Conservation (phyloP, 1,140 invertebrate species). For the Amphibalanus amphitrite region DNA sequence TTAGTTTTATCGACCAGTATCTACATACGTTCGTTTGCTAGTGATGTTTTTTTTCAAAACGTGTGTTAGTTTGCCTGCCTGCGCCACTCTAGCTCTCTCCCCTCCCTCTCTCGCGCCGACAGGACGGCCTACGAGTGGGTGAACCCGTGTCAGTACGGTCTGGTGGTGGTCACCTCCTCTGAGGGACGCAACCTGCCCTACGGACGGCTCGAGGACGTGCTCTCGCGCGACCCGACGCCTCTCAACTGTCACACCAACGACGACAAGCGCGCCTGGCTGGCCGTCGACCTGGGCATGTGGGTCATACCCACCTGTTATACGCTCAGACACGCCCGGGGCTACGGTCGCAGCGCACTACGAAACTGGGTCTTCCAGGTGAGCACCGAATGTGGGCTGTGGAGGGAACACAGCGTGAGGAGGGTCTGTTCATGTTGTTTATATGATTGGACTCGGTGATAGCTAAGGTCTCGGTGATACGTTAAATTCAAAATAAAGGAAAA, state of each 20-base stretch:
- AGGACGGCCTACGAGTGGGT: constrained; percentile 79
- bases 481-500: too few relatives aligned
- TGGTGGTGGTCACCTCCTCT: constrained; percentile 83
- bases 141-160: constrained; percentile 85
- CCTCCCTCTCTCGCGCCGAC: not conserved
- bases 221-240: constrained; percentile 74
- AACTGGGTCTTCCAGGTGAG: constrained; percentile 83
- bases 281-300: constrained; percentile 84
- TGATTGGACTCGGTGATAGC: too few relatives aligned
- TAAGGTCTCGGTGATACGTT: too few relatives aligned
- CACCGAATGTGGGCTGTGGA: too few relatives aligned
- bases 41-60: too few relatives aligned
- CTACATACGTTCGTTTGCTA: too few relatives aligned
- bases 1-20: too few relatives aligned
- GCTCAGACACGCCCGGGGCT: constrained; percentile 68
- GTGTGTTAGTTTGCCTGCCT: too few relatives aligned
- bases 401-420: too few relatives aligned
- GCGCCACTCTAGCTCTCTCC: too few relatives aligned
- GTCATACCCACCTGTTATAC: constrained; percentile 80
- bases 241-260: constrained; percentile 97
- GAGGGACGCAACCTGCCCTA: constrained; percentile 89
- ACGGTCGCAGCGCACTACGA: constrained; percentile 80
- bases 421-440: too few relatives aligned
- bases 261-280: constrained; percentile 89
- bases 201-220: constrained; percentile 83